Conservation (phyloP, 2,888 invertebrate species). For the Melangyna quadrimaculata region DNA sequence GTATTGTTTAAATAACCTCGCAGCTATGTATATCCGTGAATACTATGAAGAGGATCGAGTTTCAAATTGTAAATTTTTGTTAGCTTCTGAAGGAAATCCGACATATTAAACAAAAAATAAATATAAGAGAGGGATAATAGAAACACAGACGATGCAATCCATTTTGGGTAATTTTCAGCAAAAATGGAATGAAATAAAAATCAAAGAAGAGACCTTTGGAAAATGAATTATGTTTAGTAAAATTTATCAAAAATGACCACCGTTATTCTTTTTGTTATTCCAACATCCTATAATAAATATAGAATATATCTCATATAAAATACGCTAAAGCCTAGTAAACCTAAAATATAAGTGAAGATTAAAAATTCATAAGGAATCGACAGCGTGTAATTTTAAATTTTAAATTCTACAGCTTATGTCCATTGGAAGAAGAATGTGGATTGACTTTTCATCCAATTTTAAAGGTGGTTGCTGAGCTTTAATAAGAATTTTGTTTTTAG, state of each 20-base stretch:
- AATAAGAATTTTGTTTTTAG: too few species aligned
- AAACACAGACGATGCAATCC: background rate
- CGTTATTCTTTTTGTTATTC: too few species aligned
- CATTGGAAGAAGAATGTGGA: too few species aligned
- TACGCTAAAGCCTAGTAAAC: too few species aligned
- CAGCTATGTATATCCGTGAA: background rate
- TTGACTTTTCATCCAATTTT: too few species aligned
- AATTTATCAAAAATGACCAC: background rate
- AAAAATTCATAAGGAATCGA: too few species aligned
- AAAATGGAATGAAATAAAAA: background rate
- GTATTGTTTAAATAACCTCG: background rate
- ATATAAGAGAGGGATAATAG: background rate
- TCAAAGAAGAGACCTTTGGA: background rate
- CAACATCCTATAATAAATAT: too few species aligned
- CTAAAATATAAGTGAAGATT: too few species aligned
- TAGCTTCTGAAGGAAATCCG: background rate
- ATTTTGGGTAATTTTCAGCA: background rate
- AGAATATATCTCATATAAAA: too few species aligned
- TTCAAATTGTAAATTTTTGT: slow-evolving; percentile 17
- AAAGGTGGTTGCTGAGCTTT: too few species aligned
- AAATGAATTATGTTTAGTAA: background rate
- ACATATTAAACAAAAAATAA: background rate
- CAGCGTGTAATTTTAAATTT: too few species aligned
- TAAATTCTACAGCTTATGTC: too few species aligned
- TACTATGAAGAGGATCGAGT: slow-evolving; percentile 24